Conservation (phyloP, 2,797 vertebrate species). For the Sternotherus odoratus region DNA sequence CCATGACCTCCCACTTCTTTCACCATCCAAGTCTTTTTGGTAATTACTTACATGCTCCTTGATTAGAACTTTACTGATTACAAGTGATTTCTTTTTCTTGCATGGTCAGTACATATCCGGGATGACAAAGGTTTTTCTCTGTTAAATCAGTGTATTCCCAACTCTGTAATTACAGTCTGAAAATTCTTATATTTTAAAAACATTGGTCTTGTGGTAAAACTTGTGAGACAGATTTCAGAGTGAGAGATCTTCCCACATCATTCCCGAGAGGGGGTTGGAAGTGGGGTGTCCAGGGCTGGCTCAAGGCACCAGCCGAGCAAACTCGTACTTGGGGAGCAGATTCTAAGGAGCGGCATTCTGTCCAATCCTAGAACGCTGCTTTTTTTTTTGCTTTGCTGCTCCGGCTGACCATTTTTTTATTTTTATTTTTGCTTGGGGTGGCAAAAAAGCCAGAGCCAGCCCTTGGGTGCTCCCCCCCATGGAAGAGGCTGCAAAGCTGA, state of each 20-base stretch:
- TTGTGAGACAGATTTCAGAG: not conserved
- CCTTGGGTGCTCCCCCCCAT: too few species aligned
- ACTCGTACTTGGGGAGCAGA: too few species aligned
- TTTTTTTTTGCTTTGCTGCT: too few species aligned
- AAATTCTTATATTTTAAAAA: not conserved
- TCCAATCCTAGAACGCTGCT: too few species aligned
- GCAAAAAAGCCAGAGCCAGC: too few species aligned
- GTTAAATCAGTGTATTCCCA: not conserved
- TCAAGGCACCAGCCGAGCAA: too few species aligned
- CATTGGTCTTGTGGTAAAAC: not conserved
- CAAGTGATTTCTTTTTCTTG: not conserved
- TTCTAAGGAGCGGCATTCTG: too few species aligned
- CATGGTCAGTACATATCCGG: not conserved
- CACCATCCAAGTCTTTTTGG: not conserved
- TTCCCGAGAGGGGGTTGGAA: not conserved
- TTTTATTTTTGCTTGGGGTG: too few species aligned
- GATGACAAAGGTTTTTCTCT: not conserved
- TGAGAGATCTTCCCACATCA: not conserved
- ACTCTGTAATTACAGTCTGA: not conserved
- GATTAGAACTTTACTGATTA: not conserved
- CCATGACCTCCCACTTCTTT: too few species aligned
- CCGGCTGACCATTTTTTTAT: too few species aligned
- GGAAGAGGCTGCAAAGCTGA: not conserved
- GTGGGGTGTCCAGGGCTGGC: too few species aligned
- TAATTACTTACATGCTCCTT: not conserved